Evolutionary conservation across 2,888 invertebrate genomes (phyloP).

Genomic region (Thera britannica): DNA sequence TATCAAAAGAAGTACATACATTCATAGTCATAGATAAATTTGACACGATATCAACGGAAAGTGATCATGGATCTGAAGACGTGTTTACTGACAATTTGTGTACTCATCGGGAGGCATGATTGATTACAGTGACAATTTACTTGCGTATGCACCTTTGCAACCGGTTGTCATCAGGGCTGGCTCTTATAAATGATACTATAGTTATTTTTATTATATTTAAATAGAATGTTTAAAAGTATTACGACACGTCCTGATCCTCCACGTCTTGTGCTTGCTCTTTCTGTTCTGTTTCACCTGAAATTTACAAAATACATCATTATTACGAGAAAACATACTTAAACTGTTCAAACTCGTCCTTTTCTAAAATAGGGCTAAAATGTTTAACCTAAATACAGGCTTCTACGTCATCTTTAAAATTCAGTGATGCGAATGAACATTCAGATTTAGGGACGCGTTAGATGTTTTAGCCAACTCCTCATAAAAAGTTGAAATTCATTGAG

Average conservation of each 20-base stretch:
- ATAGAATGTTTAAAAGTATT: slow-evolving; percentile 84
- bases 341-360: neutral
- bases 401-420: slow-evolving; percentile 22
- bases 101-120: slow-evolving; percentile 28
- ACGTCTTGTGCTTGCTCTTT: slow-evolving; percentile 96
- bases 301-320: too few relatives aligned
- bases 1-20: slow-evolving; percentile 78
- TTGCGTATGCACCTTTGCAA: slow-evolving; percentile 54
- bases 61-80: slow-evolving; percentile 32
- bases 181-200: slow-evolving; percentile 80
- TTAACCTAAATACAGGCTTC: slow-evolving; percentile 32
- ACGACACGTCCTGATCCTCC: slow-evolving; percentile 98
- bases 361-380: slow-evolving; percentile 32
- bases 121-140: slow-evolving; percentile 46
- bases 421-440: slow-evolving; percentile 24
- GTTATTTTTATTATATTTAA: slow-evolving; percentile 81
- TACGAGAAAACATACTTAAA: neutral
- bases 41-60: slow-evolving; percentile 63
- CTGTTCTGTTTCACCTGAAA: slow-evolving; percentile 94
- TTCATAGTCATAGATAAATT: slow-evolving; percentile 65
- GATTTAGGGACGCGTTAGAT: slow-evolving; percentile 5
- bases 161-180: slow-evolving; percentile 77
- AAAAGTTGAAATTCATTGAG: too few relatives aligned
- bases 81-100: slow-evolving; percentile 36
- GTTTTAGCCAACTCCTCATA: neutral